Conservation (phyloP, 2,113 vertebrate species). For the Prunella himalayana region DNA sequence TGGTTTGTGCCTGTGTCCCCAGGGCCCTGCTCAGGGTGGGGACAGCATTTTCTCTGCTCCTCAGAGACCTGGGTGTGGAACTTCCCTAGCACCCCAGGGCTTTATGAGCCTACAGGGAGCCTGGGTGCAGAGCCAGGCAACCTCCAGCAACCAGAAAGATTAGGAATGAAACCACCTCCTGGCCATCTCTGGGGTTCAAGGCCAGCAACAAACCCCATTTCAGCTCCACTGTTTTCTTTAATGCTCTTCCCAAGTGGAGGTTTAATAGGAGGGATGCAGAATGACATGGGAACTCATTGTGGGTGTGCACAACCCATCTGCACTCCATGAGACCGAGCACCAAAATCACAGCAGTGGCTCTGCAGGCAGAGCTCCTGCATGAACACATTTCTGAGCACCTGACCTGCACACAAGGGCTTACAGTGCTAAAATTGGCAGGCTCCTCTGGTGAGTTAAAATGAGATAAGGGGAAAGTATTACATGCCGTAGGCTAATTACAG, state of each 20-base stretch:
- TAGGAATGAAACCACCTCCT: background rate
- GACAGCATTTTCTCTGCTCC: background rate
- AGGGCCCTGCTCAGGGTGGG: background rate
- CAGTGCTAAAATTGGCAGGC: constrained; percentile 15
- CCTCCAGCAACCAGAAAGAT: background rate
- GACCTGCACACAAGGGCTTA: background rate
- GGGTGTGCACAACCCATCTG: rapidly evolving
- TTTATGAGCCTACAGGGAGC: background rate
- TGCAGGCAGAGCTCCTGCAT: background rate
- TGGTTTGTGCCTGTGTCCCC: background rate
- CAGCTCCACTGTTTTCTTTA: background rate
- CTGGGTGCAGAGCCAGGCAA: background rate
- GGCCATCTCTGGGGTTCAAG: background rate
- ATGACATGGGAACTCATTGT: background rate
- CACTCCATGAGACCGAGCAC: rapidly evolving
- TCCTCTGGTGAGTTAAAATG: background rate
- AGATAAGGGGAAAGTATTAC: constrained; percentile 25
- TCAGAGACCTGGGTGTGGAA: background rate
- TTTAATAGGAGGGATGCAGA: background rate
- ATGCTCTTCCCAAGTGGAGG: background rate
- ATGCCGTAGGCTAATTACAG: background rate
- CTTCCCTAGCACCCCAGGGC: background rate
- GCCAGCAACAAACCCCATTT: background rate
- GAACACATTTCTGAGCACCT: background rate
- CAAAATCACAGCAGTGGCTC: background rate